Base-by-base conservation (phyloP, 2,797 vertebrate genomes). In the Rhynchotus rufescens region DNA sequence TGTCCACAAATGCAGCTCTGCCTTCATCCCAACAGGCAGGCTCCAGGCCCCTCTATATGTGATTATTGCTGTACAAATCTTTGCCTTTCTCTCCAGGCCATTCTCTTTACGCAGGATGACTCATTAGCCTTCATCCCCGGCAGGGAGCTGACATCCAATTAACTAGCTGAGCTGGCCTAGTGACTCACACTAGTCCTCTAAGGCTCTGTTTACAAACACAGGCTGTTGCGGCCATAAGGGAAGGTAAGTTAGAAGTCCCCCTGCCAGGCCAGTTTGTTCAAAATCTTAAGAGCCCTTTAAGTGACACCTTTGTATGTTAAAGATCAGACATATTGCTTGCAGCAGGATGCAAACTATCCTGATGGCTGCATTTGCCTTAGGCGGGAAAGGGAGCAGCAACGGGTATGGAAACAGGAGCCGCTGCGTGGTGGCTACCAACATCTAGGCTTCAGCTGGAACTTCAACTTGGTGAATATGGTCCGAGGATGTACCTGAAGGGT, bases 101-200 rank as follows among this genome's bases (percentile, higher is more conserved):
- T 66, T 78, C n/a, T 15, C 81, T 83, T 88, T 93, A 64, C 34
- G 60, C 95, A 84, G 88, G 97, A 96, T 88, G 96, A 96, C 97
- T 98, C 98, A 98, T 98, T 98, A 98, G 98, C 97, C 98, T 98
- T 97, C 96, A 95, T 97, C 98, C 97, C 90, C 96, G 10, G 97
- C 96, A 93, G 98, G 95, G 97, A 96, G 96, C 97, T 98, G 98
- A 96, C 97, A 98, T 97, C 98, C 98, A 98, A 98, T 99, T 98
- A 99, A 98, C 97, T 95, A 97, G 97, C 97, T 95, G 96, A 97
- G 96, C 97, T 98, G 85, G 96, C 95, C 97, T 84, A 47, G 93
- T 94, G 90, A 93, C 96, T 97, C 97, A 96, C 96, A 93, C 96
- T 95, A 90, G 94, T 82, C 96, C 95, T 97, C 93, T 93, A 94